Evolutionary conservation across 2,888 invertebrate species (phyloP), one percentile per base, ranked within the genome.

Genomic region (Ormyrus labotus): DNA sequence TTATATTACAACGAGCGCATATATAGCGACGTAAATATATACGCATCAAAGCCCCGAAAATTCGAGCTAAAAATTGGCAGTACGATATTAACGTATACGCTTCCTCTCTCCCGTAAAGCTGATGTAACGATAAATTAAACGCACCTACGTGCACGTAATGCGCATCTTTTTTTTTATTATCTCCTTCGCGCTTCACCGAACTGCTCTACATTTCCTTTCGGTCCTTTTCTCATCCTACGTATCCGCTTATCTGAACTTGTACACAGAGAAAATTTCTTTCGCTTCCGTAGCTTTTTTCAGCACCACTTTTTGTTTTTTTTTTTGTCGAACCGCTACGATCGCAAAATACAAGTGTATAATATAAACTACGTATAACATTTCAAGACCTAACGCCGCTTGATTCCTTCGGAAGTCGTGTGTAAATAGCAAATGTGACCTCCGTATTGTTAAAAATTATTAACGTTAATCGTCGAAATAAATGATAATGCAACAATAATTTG

Each of bases 171-270:
- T 48, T n/a, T 5, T 51, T 9, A 51, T 13, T n/a, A 10, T 48
- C 45, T 55, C 47, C 7, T 60, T 13, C 48, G 7, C 63, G 57
- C 10, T 34, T 34, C 34, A 34, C 34, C 34, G 34, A 34, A 4
- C 34, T 34, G 34, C 34, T 34, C 34, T 34, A 34, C 34, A 34
- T 34, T 34, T 34, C 34, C 34, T 34, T 34, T 34, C 34, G 34
- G 34, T 4, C 34, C 34, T 34, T 34, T 34, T 34, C 34, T 34
- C 34, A 34, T 34, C 34, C 34, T 34, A 34, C 34, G 34, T 13
- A 13, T 45, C 53, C 13, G 48, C 19, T 79, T 79, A 69, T 73
- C 73, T 73, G 79, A 73, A 79, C 60, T 79, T 79, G 48, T 53
- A 65, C 53, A 34, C 34, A 19, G 10, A 50, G 58, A 71, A 78